A percentile compares a stretch with the other conserved stretches of the same genome.
phyloP scores from a whole-genome alignment of 2,113 vertebrate species.

The Psittacara wagleri region DNA sequence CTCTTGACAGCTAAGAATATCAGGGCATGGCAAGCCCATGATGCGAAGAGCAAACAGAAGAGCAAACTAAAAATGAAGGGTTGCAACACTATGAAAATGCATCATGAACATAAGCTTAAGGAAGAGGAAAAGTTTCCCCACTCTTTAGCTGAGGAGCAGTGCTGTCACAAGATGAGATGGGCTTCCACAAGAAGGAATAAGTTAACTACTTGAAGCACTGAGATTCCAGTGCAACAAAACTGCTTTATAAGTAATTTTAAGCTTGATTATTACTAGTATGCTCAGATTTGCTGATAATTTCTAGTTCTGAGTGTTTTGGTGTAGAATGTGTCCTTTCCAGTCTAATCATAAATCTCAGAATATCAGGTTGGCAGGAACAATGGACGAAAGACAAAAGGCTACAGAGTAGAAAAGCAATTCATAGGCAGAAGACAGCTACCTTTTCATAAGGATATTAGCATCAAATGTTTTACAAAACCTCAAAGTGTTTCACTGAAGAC shows the following conservation, averaged over 20 bases:
- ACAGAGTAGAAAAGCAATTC: neutral
- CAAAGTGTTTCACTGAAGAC: neutral
- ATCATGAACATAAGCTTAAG: neutral
- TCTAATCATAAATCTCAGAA: neutral
- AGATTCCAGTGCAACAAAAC: neutral
- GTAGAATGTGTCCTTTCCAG: neutral
- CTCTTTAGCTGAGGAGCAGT: neutral
- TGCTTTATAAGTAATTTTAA: neutral
- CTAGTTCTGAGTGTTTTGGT: neutral
- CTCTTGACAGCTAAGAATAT: neutral
- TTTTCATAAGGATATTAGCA: neutral
- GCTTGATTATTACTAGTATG: accelerated
- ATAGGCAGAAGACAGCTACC: neutral
- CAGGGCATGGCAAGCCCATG: neutral
- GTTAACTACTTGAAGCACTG: neutral
- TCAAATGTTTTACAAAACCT: neutral
- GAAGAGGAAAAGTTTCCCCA: neutral
- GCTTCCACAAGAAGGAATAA: neutral
- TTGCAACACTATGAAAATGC: neutral
- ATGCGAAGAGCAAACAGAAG: neutral
- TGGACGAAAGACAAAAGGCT: neutral
- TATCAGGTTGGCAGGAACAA: neutral
- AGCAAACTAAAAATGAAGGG: neutral
- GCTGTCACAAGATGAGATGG: neutral
- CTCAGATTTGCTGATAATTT: neutral